These are phyloP conservation scores for Laothoe populi DNA, from an alignment of 2,888 invertebrate species.

Conservation along the genomic window DNA sequence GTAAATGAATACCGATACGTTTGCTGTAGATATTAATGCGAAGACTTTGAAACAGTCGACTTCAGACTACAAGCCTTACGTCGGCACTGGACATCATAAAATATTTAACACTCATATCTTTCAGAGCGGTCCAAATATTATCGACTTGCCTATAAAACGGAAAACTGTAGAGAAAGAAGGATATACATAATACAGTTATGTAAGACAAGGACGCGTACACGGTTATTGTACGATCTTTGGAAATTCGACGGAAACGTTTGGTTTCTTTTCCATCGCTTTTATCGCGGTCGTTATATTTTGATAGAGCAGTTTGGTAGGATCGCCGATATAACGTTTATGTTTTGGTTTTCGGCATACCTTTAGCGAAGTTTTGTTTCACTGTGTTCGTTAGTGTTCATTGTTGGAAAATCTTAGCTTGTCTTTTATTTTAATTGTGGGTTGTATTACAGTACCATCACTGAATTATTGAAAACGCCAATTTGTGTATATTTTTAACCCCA, in stretches of 20 bases:
- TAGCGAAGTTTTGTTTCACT: slow-evolving; percentile 49
- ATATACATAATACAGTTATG: slow-evolving; percentile 55
- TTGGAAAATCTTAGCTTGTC: neutral
- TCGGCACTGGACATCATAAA: slow-evolving; percentile 78
- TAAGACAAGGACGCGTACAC: slow-evolving; percentile 60
- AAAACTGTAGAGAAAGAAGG: slow-evolving; percentile 70
- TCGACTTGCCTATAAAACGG: slow-evolving; percentile 79
- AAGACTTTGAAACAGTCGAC: slow-evolving; percentile 25
- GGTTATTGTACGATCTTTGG: slow-evolving; percentile 79
- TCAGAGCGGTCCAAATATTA: slow-evolving; percentile 78
- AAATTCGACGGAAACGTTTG: slow-evolving; percentile 79
- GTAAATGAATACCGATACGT: neutral
- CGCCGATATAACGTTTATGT: slow-evolving; percentile 82
- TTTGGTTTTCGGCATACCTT: slow-evolving; percentile 73
- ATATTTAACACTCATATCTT: slow-evolving; percentile 81
- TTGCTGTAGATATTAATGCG: neutral
- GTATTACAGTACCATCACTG: too few species aligned
- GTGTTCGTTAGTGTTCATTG: slow-evolving; percentile 54
- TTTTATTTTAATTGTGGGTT: neutral
- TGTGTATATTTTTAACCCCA: too few species aligned
- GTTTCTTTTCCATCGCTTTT: slow-evolving; percentile 83
- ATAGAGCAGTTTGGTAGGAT: slow-evolving; percentile 80
- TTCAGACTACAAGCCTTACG: slow-evolving; percentile 53
- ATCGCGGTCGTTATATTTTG: slow-evolving; percentile 83
- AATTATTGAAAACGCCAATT: too few species aligned